These are phyloP conservation scores for Crambe crambe DNA, from an alignment of 37 sponge, comb jelly and placozoan genomes.

Conservation along the genomic window DNA sequence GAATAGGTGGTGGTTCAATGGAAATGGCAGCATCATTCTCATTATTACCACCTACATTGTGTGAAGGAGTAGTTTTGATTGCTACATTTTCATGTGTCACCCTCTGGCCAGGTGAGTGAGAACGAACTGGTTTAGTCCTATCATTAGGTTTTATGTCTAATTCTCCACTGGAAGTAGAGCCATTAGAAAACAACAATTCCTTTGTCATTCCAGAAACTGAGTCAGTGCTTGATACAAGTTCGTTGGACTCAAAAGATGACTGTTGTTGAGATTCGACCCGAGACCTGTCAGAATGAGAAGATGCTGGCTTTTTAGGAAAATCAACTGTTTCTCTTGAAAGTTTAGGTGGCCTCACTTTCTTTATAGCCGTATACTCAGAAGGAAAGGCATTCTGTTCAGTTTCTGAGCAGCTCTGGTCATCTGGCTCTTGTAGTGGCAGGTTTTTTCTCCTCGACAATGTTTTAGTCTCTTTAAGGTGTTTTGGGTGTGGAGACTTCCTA, in stretches of 20 bases:
- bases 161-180: not conserved
- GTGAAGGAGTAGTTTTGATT: not conserved
- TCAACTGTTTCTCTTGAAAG: not conserved
- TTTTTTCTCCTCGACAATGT: conserved; percentile 26
- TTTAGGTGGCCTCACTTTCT: not conserved
- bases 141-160: not conserved
- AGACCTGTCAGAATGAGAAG: not conserved
- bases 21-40: not conserved
- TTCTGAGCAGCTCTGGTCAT: not conserved
- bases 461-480: not conserved
- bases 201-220: not conserved
- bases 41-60: too few species aligned
- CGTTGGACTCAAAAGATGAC: not conserved
- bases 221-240: conserved; percentile 19
- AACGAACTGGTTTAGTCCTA: not conserved
- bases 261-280: not conserved
- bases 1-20: not conserved
- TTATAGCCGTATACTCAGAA: not conserved
- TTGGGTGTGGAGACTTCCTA: not conserved
- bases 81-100: not conserved
- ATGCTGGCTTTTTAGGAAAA: too few species aligned
- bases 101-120: not conserved
- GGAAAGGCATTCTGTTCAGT: not conserved
- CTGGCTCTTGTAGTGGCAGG: conserved; percentile 17
- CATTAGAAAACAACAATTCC: not conserved